Evolutionary conservation across 1,140 invertebrate species (phyloP).

Genomic region (Brachionus rotundiformis): DNA sequence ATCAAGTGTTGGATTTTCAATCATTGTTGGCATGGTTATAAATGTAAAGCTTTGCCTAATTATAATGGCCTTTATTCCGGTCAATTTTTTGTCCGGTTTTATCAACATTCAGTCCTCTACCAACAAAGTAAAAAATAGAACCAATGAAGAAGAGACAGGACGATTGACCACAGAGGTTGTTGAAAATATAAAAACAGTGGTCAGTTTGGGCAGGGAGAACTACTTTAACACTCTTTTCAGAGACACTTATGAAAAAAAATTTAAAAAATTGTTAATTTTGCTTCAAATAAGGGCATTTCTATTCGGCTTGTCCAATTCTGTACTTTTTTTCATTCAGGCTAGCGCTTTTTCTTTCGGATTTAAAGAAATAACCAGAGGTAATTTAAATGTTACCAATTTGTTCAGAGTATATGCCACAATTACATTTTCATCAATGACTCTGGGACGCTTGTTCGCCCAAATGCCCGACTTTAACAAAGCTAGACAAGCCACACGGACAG

Average conservation of each 20-base stretch:
- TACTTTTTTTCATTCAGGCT: constrained; percentile 45
- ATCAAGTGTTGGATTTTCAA: constrained; percentile 68
- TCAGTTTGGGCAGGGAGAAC: background rate
- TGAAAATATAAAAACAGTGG: constrained; percentile 46
- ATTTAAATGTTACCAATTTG: background rate
- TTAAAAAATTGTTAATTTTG: background rate
- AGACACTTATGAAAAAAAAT: constrained; percentile 27
- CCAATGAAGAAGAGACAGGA: constrained; percentile 28
- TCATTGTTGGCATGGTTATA: constrained; percentile 73
- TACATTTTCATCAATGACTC: constrained; percentile 46
- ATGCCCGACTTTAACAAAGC: constrained; percentile 28
- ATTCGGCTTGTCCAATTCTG: constrained; percentile 29
- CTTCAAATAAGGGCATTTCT: background rate
- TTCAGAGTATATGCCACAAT: constrained; percentile 30
- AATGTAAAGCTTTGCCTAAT: constrained; percentile 81
- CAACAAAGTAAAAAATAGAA: background rate
- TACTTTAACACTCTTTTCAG: background rate
- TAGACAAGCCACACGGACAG: background rate
- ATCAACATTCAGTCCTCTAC: constrained; percentile 11
- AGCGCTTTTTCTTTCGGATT: constrained; percentile 28
- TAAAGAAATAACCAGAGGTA: background rate
- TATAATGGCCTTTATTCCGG: constrained; percentile 75
- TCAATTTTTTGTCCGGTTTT: constrained; percentile 65
- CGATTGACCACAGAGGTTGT: constrained; percentile 25
- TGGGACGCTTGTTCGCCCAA: constrained; percentile 28